Conservation (phyloP, 2,888 invertebrate species). For the Diarsia rubi region DNA sequence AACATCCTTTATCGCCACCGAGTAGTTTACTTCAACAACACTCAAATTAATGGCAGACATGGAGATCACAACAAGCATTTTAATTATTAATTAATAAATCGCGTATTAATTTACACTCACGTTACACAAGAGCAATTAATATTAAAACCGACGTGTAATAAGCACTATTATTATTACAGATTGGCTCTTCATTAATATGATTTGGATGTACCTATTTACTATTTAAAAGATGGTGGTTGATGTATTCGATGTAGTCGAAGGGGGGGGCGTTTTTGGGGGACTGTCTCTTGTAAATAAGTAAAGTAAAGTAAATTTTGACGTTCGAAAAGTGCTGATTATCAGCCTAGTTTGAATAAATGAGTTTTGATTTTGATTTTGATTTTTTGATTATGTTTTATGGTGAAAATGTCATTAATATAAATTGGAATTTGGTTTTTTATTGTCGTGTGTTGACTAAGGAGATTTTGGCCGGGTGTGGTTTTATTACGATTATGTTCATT, state of each 20-base stretch:
- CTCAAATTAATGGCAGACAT: slow-evolving; percentile 10
- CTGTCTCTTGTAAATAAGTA: too few relatives aligned
- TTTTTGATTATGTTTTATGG: not conserved
- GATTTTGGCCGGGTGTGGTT: not conserved
- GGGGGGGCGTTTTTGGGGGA: too few relatives aligned
- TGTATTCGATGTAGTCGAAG: too few relatives aligned
- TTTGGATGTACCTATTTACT: slow-evolving; percentile 33
- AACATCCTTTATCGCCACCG: not conserved
- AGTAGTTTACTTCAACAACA: not conserved
- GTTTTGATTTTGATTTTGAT: too few relatives aligned
- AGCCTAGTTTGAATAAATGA: too few relatives aligned
- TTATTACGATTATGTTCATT: not conserved
- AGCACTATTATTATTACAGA: slow-evolving; percentile 18
- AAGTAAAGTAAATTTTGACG: too few relatives aligned
- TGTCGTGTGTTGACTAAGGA: not conserved
- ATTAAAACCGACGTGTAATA: slow-evolving; percentile 47
- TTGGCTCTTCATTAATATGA: slow-evolving; percentile 36
- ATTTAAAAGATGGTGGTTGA: slow-evolving; percentile 18
- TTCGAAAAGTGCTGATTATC: too few relatives aligned
- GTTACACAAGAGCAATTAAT: slow-evolving; percentile 45
- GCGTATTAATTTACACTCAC: slow-evolving; percentile 51
- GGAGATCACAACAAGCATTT: slow-evolving; percentile 21
- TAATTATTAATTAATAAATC: slow-evolving; percentile 47
- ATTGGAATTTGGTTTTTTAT: slow-evolving; percentile 34
- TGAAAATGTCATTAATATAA: slow-evolving; percentile 18